Conservation (phyloP, 2,113 vertebrate genomes). For the Istiophorus platypterus region DNA sequence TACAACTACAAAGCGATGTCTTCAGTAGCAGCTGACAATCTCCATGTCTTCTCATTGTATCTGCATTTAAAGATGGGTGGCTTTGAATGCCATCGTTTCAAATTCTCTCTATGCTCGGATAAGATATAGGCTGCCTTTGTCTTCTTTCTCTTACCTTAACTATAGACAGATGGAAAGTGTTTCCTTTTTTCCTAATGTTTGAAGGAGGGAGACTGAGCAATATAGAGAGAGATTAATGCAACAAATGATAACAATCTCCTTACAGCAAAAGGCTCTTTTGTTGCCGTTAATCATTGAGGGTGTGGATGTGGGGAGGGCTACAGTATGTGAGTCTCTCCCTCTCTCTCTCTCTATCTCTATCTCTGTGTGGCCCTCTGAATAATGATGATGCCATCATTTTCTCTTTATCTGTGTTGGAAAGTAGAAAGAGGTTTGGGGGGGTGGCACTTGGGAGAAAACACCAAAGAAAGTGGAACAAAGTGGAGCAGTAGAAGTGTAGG, state of each 20-base stretch:
- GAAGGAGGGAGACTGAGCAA: conserved; percentile 28
- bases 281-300: conserved; percentile 68
- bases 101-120: conserved; percentile 57
- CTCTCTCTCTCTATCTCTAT: too few species aligned
- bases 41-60: conserved; percentile 28
- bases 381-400: conserved; percentile 66
- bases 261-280: conserved; percentile 70
- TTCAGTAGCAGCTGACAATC: conserved; percentile 36
- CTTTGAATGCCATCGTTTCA: conserved; percentile 62
- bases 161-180: conserved; percentile 26
- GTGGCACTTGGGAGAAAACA: neutral
- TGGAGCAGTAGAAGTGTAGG: neutral
- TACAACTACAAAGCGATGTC: conserved; percentile 36
- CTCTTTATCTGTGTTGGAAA: conserved; percentile 39
- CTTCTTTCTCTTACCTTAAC: conserved; percentile 21
- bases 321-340: too few species aligned
- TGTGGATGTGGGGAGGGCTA: conserved; percentile 1
- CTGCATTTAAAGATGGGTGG: conserved; percentile 43
- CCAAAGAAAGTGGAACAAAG: neutral
- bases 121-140: conserved; percentile 49
- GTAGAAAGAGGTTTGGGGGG: neutral
- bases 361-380: conserved; percentile 46
- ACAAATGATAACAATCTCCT: conserved; percentile 74
- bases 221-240: conserved; percentile 68
- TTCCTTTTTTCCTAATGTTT: conserved; percentile 44